Evolutionary conservation across 2,888 invertebrate genomes (phyloP).

Genomic region (Smittia sp.): DNA sequence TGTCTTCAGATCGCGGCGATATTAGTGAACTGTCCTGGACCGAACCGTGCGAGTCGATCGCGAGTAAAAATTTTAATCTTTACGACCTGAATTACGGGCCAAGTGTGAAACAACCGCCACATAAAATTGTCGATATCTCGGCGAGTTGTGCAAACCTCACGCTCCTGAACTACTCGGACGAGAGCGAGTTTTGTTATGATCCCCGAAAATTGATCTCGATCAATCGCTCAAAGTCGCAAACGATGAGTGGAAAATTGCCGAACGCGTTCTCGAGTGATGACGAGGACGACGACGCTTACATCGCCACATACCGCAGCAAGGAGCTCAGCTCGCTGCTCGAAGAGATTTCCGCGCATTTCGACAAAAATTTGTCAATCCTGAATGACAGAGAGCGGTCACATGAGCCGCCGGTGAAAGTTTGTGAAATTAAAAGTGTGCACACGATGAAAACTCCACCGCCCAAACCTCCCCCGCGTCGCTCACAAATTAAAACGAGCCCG

Average conservation of each 20-base stretch:
- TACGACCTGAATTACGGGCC: conserved; percentile 47
- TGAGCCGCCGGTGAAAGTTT: conserved; percentile 43
- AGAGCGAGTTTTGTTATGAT: conserved; percentile 44
- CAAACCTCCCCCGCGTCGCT: conserved; percentile 44
- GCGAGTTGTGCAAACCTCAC: conserved; percentile 64
- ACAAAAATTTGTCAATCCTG: conserved; percentile 59
- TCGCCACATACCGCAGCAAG: conserved; percentile 49
- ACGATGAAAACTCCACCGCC: conserved; percentile 24
- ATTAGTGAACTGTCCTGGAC: conserved; percentile 44
- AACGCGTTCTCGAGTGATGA: conserved; percentile 57
- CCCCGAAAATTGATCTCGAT: conserved; percentile 49
- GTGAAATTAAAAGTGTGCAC: background rate
- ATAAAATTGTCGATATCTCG: conserved; percentile 52
- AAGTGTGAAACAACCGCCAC: conserved; percentile 39
- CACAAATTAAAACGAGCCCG: conserved; percentile 40
- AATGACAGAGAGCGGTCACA: conserved; percentile 56
- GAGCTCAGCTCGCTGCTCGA: conserved; percentile 50
- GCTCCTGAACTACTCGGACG: conserved; percentile 57
- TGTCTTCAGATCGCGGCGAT: conserved; percentile 56
- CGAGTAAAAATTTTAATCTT: conserved; percentile 53
- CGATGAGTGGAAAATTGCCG: conserved; percentile 56
- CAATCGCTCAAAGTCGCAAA: conserved; percentile 51
- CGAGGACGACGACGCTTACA: conserved; percentile 55
- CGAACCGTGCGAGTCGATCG: conserved; percentile 47
- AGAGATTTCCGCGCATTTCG: conserved; percentile 56